A percentile compares a stretch with the other conserved stretches of the same genome.
phyloP scores from a whole-genome alignment of 2,888 invertebrate species.

The Sinotaia quadrata region DNA sequence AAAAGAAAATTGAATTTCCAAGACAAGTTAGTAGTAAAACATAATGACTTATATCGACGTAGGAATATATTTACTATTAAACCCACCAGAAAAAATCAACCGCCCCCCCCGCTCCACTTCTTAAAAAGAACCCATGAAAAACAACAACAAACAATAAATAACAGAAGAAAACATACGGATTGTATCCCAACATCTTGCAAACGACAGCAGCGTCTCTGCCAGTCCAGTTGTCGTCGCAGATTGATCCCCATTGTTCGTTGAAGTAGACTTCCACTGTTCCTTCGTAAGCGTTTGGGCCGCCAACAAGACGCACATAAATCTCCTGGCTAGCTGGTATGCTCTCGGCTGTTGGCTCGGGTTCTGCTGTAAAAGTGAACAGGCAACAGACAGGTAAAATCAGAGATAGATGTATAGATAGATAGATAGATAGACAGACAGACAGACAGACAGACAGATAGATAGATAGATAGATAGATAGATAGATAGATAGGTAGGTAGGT shows the following conservation, averaged over 20 bases:
- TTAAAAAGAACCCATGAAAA: no score
- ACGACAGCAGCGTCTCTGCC: slow-evolving; percentile 48
- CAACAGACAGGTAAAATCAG: no score
- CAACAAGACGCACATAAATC: slow-evolving; percentile 48
- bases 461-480: no score
- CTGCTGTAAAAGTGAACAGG: neutral
- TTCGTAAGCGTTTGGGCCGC: slow-evolving; percentile 45
- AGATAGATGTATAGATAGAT: neutral
- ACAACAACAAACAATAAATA: no score
- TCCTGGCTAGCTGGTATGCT: slow-evolving; percentile 17
- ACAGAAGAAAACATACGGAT: slow-evolving; percentile 32
- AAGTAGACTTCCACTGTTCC: slow-evolving; percentile 54
- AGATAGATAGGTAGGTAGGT: no score
- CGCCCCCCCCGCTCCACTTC: no score
- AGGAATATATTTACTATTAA: no score
- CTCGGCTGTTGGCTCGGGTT: slow-evolving; percentile 8
- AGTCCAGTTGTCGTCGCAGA: slow-evolving; percentile 55
- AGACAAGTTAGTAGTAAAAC: no score
- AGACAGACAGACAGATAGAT: neutral
- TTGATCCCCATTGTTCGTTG: slow-evolving; percentile 53
- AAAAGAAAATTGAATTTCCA: no score
- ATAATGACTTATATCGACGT: no score
- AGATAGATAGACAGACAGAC: neutral
- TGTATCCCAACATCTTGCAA: slow-evolving; percentile 61
- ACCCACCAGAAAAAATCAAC: no score